Evolutionary conservation across 2,797 vertebrate species (phyloP), one percentile per base, ranked within the genome.

Genomic region (Sebastes alutus): DNA sequence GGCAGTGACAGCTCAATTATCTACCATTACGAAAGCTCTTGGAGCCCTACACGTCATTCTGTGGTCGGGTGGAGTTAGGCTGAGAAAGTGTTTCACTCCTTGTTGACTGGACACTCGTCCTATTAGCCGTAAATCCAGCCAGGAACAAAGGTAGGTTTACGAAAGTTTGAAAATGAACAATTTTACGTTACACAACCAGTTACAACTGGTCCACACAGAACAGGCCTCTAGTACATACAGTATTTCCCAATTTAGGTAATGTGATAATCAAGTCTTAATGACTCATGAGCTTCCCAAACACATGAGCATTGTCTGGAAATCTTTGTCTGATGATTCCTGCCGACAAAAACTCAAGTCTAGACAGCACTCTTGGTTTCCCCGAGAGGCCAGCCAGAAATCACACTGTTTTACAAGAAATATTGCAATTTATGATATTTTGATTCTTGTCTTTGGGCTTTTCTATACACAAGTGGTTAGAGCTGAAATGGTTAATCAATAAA

Each of bases 1-100:
- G 75, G 78, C 84, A 78, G 68, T 18, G 64, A 71, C 75, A 46
- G 59, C 7, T 29, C 42, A 88, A 81, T 89, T 81, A 88, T 77
- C 46, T 35, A 11, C 67, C 59, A 63, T 88, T 68, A 88, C 12
- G 9, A 85, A 78, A 78, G 55, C 52, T 30, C 11, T 73, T 73
- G 46, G 55, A 78, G 66, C 3, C 27, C 6, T 46, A n/a, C 30
- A 72, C 18, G 30, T 83, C 68, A 89, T 35, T 62, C 23, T n/a
- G 65, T 30, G 76, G 75, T 75, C 49, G 8, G 35, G 33, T 27
- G 38, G 69, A 62, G 71, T 10, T 10, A 86, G 10, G 18, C 49
- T 42, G 22, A 83, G 33, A 32, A 80, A 75, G 30, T 67, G 42
- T 65, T 71, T 63, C 35, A 77, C 35, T 68, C 32, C 67, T 55